These are phyloP conservation scores for Phoxinus dragarum DNA, from an alignment of 2,797 vertebrate species.

Conservation along the genomic window DNA sequence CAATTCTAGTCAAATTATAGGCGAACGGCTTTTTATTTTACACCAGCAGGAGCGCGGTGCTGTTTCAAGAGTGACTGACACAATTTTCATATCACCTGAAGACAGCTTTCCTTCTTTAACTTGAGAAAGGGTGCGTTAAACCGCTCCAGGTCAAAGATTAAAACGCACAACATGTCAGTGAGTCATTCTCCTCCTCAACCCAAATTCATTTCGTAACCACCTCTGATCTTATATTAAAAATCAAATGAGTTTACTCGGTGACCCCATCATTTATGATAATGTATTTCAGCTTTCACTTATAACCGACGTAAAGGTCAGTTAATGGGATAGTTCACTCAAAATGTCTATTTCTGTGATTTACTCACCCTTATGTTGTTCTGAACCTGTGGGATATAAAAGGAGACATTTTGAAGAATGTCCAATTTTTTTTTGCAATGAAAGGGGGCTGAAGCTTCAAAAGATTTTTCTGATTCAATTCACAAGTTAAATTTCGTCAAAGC, in stretches of 20 bases:
- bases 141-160: conserved; percentile 33
- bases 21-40: conserved; percentile 26
- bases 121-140: conserved; percentile 44
- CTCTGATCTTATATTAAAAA: conserved; percentile 58
- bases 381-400: background rate
- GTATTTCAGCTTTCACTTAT: conserved; percentile 49
- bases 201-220: conserved; percentile 27
- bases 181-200: conserved; percentile 45
- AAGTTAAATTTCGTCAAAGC: background rate
- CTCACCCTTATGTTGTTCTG: background rate
- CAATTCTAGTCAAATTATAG: conserved; percentile 55
- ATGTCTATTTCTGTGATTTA: background rate
- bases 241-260: conserved; percentile 54
- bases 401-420: background rate
- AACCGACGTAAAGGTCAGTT: conserved; percentile 59
- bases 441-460: background rate
- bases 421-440: background rate
- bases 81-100: conserved; percentile 57
- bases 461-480: background rate
- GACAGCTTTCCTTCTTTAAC: conserved; percentile 54
- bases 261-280: conserved; percentile 53
- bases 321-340: background rate
- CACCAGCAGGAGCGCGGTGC: background rate
- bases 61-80: conserved; percentile 54
- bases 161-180: conserved; percentile 35